These are phyloP conservation scores for Halisarca cf. caerulea DNA, from an alignment of 37 sponge, comb jelly and placozoan genomes.

Conservation along the genomic window DNA sequence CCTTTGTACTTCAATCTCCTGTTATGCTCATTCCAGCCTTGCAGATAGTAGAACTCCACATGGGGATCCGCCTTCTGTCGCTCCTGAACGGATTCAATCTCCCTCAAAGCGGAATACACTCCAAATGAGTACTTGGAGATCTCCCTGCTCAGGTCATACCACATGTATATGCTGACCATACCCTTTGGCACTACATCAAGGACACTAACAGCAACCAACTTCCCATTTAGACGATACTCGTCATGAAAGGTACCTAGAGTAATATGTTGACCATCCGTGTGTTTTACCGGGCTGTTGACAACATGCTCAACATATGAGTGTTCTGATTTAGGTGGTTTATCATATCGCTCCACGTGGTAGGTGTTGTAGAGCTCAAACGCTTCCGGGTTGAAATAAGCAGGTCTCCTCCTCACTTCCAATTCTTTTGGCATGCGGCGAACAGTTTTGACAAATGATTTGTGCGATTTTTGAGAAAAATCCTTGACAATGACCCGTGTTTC, in stretches of 20 bases:
- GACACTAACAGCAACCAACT: slow-evolving; percentile 83
- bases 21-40: slow-evolving; percentile 83
- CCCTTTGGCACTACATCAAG: slow-evolving; percentile 87
- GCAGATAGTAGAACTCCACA: slow-evolving; percentile 86
- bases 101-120: slow-evolving; percentile 89
- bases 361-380: slow-evolving; percentile 81
- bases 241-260: slow-evolving; percentile 87
- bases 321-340: slow-evolving; percentile 68
- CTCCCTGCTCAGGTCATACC: slow-evolving; percentile 78
- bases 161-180: slow-evolving; percentile 92
- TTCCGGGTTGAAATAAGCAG: slow-evolving; percentile 72
- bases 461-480: slow-evolving; percentile 59
- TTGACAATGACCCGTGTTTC: slow-evolving; percentile 77
- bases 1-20: slow-evolving; percentile 88
- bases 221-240: slow-evolving; percentile 79
- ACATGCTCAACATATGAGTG: slow-evolving; percentile 83
- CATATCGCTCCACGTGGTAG: slow-evolving; percentile 78
- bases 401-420: slow-evolving; percentile 47
- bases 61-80: slow-evolving; percentile 52
- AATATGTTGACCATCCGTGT: slow-evolving; percentile 45
- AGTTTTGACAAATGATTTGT: slow-evolving; percentile 70
- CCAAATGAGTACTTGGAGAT: slow-evolving; percentile 85
- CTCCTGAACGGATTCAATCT: slow-evolving; percentile 73
- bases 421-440: slow-evolving; percentile 57
- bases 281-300: slow-evolving; percentile 65